A percentile compares a stretch with the other conserved stretches of the same genome.
Conservation (phyloP, 2,797 vertebrate species). For the Takifugu ocellatus region DNA sequence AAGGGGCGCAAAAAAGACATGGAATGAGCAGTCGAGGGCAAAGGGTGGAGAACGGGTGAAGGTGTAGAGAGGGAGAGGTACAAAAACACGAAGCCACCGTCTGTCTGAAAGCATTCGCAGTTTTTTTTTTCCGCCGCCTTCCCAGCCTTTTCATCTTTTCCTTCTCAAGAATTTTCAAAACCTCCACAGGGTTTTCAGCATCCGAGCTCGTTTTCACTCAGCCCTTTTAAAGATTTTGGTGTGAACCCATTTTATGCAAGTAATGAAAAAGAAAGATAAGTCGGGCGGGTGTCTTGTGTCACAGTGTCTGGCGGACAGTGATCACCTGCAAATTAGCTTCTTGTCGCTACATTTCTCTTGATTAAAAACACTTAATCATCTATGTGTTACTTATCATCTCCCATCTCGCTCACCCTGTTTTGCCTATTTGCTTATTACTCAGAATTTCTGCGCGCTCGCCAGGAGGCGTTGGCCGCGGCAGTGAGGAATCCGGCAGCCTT, state of each 20-base stretch:
- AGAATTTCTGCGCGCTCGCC: conserved; percentile 89
- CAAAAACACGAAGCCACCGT: conserved; percentile 11
- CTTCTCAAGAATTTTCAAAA: background rate
- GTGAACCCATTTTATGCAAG: no score
- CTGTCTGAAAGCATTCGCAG: conserved; percentile 9
- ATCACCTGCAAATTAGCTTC: no score
- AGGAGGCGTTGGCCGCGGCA: conserved; percentile 82
- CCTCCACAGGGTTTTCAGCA: background rate
- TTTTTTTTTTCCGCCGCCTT: background rate
- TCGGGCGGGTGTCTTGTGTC: no score
- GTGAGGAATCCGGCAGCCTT: conserved; percentile 82
- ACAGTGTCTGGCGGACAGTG: no score
- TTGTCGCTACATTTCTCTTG: background rate
- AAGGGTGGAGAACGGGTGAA: conserved; percentile 38
- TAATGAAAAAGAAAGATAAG: no score
- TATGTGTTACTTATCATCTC: conserved; percentile 16
- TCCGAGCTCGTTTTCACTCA: conserved; percentile 4
- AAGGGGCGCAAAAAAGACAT: conserved; percentile 29
- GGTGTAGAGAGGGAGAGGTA: conserved; percentile 31
- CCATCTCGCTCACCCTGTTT: conserved; percentile 6
- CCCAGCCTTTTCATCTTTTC: conserved; percentile 5
- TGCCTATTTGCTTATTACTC: conserved; percentile 1
- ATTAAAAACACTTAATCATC: conserved; percentile 24
- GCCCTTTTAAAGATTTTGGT: no score
- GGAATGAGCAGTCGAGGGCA: conserved; percentile 53